phyloP scores from a whole-genome alignment of 2,888 invertebrate genomes.

The Brachylomia viminalis region DNA sequence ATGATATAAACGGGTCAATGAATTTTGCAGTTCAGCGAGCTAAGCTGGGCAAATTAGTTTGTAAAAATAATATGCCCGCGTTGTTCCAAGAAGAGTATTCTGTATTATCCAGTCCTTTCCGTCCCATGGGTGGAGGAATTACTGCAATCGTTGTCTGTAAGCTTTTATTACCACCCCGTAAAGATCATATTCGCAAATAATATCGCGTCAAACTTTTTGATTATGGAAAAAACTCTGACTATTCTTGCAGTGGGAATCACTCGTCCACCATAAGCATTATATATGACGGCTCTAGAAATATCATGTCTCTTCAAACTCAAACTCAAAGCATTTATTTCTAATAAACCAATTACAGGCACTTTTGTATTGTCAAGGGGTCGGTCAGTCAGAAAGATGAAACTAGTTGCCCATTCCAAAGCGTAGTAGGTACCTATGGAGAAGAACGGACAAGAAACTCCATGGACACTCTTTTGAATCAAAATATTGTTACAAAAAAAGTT shows the following conservation, averaged over 20 bases:
- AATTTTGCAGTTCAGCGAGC: constrained; percentile 76
- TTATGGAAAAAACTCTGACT: neutral
- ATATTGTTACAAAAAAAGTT: too few species aligned
- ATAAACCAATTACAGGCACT: too few species aligned
- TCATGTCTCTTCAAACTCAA: too few species aligned
- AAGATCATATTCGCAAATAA: neutral
- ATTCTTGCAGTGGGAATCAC: neutral
- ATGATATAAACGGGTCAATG: constrained; percentile 77
- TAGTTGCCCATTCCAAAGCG: too few species aligned
- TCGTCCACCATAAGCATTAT: neutral
- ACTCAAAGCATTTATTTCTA: too few species aligned
- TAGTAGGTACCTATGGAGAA: too few species aligned
- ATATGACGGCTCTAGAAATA: neutral
- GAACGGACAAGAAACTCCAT: too few species aligned
- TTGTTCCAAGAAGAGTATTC: constrained; percentile 1
- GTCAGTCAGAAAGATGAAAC: too few species aligned
- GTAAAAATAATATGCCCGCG: constrained; percentile 45
- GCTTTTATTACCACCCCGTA: too few species aligned
- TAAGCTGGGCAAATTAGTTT: constrained; percentile 60
- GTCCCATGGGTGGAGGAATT: neutral
- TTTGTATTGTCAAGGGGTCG: too few species aligned
- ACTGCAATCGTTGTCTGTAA: too few species aligned
- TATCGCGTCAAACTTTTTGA: neutral
- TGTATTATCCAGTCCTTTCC: neutral
- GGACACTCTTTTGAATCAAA: too few species aligned